phyloP scores from a whole-genome alignment of 2,888 invertebrate genomes.

The Erebia palarica region DNA sequence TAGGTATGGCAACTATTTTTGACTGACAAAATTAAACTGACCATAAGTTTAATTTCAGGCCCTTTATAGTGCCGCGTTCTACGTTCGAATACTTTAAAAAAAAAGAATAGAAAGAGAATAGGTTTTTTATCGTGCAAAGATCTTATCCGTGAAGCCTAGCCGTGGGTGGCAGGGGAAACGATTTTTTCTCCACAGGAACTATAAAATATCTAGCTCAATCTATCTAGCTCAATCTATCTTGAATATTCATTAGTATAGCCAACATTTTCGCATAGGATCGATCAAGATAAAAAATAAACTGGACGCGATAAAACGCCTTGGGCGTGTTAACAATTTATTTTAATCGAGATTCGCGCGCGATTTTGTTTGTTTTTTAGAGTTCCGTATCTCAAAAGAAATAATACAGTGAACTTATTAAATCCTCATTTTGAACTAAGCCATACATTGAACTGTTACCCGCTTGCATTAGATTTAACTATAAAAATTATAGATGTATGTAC shows the following conservation, averaged over 20 bases:
- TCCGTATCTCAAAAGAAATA: background rate
- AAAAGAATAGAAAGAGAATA: constrained; percentile 7
- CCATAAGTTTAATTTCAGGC: background rate
- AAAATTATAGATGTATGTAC: too few species aligned
- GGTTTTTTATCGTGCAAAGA: constrained; percentile 26
- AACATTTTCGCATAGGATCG: constrained; percentile 64
- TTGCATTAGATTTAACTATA: too few species aligned
- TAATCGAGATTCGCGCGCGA: constrained; percentile 60
- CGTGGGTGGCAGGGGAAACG: constrained; percentile 62
- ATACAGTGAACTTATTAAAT: background rate
- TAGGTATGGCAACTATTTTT: too few species aligned
- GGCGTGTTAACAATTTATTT: constrained; percentile 73
- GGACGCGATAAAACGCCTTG: constrained; percentile 56
- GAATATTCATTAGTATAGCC: constrained; percentile 45
- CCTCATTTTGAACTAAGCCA: background rate
- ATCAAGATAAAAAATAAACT: constrained; percentile 61
- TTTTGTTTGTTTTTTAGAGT: constrained; percentile 48
- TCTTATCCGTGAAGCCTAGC: constrained; percentile 37
- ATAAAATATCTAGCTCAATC: constrained; percentile 69
- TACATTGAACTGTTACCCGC: too few species aligned
- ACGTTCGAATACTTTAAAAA: too few species aligned
- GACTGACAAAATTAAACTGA: background rate
- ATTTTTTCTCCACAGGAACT: constrained; percentile 54
- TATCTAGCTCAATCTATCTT: constrained; percentile 67
- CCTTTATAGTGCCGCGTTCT: background rate